Conservation (phyloP, 2,113 vertebrate genomes). For the Nematolebias whitei region DNA sequence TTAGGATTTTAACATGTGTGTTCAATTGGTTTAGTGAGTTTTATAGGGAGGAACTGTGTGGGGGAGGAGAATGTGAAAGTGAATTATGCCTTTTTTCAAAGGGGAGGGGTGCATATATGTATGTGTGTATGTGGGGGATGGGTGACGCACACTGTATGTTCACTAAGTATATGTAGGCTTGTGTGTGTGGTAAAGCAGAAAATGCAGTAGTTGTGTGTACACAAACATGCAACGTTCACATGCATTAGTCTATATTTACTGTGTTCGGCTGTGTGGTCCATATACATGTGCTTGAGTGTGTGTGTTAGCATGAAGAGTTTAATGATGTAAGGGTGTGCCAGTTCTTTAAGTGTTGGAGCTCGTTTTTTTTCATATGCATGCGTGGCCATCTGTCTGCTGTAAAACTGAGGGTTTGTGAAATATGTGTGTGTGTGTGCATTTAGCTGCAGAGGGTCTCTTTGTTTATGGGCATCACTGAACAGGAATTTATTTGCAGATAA, state of each 20-base stretch:
- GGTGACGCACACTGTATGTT: slow-evolving; percentile 65
- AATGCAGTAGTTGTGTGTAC: slow-evolving; percentile 41
- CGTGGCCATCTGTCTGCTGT: slow-evolving; percentile 52
- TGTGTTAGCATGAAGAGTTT: slow-evolving; percentile 19
- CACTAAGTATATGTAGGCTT: slow-evolving; percentile 57
- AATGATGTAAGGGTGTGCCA: slow-evolving; percentile 27
- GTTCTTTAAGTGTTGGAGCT: slow-evolving; percentile 32
- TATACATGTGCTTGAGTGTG: not conserved
- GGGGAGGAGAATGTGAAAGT: slow-evolving; percentile 74
- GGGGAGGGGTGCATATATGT: slow-evolving; percentile 73
- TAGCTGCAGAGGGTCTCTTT: slow-evolving; percentile 39
- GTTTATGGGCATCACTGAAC: slow-evolving; percentile 35
- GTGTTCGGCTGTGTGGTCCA: not conserved
- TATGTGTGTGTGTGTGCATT: slow-evolving; percentile 13
- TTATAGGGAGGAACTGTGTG: slow-evolving; percentile 70
- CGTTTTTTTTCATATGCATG: slow-evolving; percentile 29
- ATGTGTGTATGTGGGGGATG: slow-evolving; percentile 67
- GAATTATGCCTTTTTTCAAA: slow-evolving; percentile 78
- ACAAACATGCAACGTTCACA: slow-evolving; percentile 22
- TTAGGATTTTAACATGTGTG: too few relatives aligned
- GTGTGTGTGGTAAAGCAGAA: slow-evolving; percentile 23
- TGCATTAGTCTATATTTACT: not conserved
- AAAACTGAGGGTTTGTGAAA: slow-evolving; percentile 27
- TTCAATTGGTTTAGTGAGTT: slow-evolving; percentile 54
- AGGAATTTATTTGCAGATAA: slow-evolving; percentile 32